Evolutionary conservation across 2,888 invertebrate genomes (phyloP), one percentile per base, ranked within the genome.

Genomic region (Archips crataeganus): DNA sequence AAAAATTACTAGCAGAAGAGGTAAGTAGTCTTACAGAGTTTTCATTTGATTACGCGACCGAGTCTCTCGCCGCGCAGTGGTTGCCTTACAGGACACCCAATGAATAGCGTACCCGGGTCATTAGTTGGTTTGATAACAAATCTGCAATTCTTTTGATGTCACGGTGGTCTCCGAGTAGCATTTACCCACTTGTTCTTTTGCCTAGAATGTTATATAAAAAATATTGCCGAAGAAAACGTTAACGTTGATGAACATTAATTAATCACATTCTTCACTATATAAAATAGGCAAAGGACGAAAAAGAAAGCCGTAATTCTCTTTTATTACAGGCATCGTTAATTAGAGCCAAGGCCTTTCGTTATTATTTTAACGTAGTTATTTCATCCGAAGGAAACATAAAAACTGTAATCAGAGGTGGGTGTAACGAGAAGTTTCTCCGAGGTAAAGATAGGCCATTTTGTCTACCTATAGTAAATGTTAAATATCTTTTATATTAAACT

Each of bases 361-460:
- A 66, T 71, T 65, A 71, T 71, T 65, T 51, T 51, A 64, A 59
- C 59, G 70, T 49, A 64, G 70, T 65, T 65, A 65, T 47, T 60
- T 71, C 45, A 59, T 65, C 32, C 32, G 6, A 60, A 59, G n/a
- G 10, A 71, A 66, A 60, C 49, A 45, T 70, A 60, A 60, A 66
- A 71, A 60, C 8, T 49, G 32, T 60, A 49, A 62, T 70, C 45
- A 71, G 36, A 49, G 68, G 51, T 62, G 42, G 69, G 51, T 45
- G 45, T 63, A 32, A 47, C n/a, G 23, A 66, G 42, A 42, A 39
- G 34, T 13, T 51, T 54, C n/a, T 69, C 2, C n/a, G 15, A 15
- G 61, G 13, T 34, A 32, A 63, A 32, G 47, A 6, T 23, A 63
- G 63, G 47, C n/a, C 32, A 32, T 47, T 32, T 11, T 60, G n/a